A percentile compares a stretch with the other conserved stretches of the same genome.
Evolutionary conservation across 2,113 vertebrate genomes (phyloP).

Genomic region (Labrus mixtus): DNA sequence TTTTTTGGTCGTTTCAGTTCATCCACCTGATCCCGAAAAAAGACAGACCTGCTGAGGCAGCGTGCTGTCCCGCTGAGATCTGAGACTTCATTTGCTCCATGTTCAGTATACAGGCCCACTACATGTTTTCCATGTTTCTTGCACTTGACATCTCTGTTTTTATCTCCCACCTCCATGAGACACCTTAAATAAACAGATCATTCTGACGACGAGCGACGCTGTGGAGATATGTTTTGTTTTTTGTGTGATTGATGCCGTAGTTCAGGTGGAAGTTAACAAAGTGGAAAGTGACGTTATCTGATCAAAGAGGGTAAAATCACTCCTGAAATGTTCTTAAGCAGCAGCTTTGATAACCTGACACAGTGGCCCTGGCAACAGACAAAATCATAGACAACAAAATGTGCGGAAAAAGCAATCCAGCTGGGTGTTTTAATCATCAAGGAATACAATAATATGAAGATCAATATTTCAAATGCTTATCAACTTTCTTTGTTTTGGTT

Average conservation of each 20-base stretch:
- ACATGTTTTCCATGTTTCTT: slow-evolving; percentile 16
- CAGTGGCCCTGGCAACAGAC: not conserved
- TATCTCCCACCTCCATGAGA: slow-evolving; percentile 45
- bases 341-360: not conserved
- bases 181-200: slow-evolving; percentile 64
- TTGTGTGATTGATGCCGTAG: slow-evolving; percentile 16
- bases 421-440: too few relatives aligned
- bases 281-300: not conserved
- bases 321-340: not conserved
- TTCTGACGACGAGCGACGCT: slow-evolving; percentile 21
- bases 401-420: too few relatives aligned
- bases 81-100: slow-evolving; percentile 50
- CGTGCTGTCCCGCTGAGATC: slow-evolving; percentile 52
- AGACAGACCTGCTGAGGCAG: slow-evolving; percentile 17
- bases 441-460: too few relatives aligned
- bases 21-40: slow-evolving; percentile 32
- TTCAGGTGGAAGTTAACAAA: not conserved
- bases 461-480: too few relatives aligned
- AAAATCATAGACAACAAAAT: not conserved
- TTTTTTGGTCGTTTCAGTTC: slow-evolving; percentile 5
- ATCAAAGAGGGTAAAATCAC: not conserved
- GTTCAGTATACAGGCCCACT: not conserved
- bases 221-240: slow-evolving; percentile 17
- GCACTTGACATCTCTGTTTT: slow-evolving; percentile 50
- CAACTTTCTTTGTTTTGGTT: too few relatives aligned